Conservation (phyloP, 2,888 invertebrate genomes). For the Sesia bembeciformis region DNA sequence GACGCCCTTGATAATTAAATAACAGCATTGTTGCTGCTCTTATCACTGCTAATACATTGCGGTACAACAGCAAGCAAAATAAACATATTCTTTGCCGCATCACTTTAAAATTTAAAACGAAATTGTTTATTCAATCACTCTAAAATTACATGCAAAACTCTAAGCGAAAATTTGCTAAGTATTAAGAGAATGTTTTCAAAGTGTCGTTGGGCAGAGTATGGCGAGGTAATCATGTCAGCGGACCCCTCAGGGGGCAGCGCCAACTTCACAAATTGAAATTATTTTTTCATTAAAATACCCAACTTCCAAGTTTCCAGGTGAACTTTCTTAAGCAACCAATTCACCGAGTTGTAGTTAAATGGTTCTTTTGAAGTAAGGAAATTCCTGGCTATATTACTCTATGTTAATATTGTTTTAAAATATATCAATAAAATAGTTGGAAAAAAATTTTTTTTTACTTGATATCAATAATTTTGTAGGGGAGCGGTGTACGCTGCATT, state of each 20-base stretch:
- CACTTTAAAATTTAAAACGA: too few species aligned
- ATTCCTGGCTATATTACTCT: slow-evolving; percentile 6
- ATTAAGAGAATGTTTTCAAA: slow-evolving; percentile 22
- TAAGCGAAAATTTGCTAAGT: slow-evolving; percentile 1
- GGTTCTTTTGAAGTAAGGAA: slow-evolving; percentile 35
- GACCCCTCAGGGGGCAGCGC: slow-evolving; percentile 24
- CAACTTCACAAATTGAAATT: slow-evolving; percentile 61
- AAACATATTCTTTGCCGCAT: too few species aligned
- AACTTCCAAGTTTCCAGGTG: slow-evolving; percentile 50
- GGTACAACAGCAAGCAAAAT: too few species aligned
- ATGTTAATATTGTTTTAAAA: too few species aligned
- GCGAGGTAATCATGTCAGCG: slow-evolving; percentile 54
- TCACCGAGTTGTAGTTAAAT: slow-evolving; percentile 39
- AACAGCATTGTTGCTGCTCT: too few species aligned
- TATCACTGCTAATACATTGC: too few species aligned
- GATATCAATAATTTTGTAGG: too few species aligned
- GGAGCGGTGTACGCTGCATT: too few species aligned
- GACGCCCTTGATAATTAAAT: too few species aligned
- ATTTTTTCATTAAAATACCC: slow-evolving; percentile 70
- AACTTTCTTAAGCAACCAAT: slow-evolving; percentile 54
- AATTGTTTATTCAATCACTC: too few species aligned
- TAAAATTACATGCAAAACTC: neutral
- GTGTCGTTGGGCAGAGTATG: slow-evolving; percentile 49
- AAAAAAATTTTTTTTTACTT: too few species aligned
- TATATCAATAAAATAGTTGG: too few species aligned